Conservation (phyloP, 2,888 invertebrate genomes). For the Ophioninae sp. region DNA sequence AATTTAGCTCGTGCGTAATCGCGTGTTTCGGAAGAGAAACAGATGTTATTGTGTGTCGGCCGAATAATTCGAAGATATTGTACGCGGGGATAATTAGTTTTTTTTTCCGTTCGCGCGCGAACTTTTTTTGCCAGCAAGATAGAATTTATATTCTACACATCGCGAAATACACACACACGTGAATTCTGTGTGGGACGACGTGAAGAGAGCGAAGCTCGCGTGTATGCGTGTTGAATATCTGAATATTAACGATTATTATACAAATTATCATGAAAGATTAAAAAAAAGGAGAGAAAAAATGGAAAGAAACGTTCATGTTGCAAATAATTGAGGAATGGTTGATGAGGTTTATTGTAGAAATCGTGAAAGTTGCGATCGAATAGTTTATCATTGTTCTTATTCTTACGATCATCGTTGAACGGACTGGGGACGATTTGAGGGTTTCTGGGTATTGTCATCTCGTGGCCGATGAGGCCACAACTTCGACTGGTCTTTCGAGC, state of each 20-base stretch:
- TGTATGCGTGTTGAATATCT: constrained; percentile 60
- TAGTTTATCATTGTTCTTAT: not conserved
- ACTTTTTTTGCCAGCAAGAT: constrained; percentile 19
- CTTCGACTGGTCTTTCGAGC: constrained; percentile 44
- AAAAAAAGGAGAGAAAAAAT: constrained; percentile 32
- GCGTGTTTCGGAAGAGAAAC: constrained; percentile 51
- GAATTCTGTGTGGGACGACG: constrained; percentile 26
- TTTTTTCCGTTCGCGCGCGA: constrained; percentile 8
- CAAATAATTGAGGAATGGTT: constrained; percentile 41
- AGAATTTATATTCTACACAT: constrained; percentile 41
- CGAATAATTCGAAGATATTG: constrained; percentile 41
- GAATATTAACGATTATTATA: constrained; percentile 62
- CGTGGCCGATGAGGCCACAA: constrained; percentile 26
- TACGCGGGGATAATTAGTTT: constrained; percentile 16
- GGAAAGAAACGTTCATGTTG: constrained; percentile 39
- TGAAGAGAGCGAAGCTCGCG: constrained; percentile 29
- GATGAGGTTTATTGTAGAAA: not conserved
- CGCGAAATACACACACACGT: constrained; percentile 11
- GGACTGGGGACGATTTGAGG: not conserved
- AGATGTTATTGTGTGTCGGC: constrained; percentile 52
- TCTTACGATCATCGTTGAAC: not conserved
- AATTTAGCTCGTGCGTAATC: constrained; percentile 57
- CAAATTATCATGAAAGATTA: constrained; percentile 55
- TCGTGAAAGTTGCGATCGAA: not conserved
- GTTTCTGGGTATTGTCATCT: constrained; percentile 40